phyloP scores from a whole-genome alignment of 2,797 vertebrate genomes.

The Tragopan temminckii region DNA sequence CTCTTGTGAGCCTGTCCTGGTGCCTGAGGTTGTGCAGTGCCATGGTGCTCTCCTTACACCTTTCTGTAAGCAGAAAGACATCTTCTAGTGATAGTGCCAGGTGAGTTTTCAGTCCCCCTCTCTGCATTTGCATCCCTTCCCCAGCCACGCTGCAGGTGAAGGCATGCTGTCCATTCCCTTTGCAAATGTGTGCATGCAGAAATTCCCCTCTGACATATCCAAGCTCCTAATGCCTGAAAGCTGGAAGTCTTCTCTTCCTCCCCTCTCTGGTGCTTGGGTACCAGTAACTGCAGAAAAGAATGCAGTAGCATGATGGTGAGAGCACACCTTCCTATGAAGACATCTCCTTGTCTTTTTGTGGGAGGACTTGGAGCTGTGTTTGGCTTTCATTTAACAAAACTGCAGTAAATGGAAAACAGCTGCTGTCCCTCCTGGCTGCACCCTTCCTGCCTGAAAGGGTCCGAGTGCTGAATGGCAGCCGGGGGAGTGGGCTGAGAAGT shows the following conservation, averaged over 20 bases:
- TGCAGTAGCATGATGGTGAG: fast-evolving
- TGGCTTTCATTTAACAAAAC: not conserved
- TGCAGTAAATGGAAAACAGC: not conserved
- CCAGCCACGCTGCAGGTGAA: fast-evolving
- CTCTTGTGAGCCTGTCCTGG: not conserved
- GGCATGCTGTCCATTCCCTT: not conserved
- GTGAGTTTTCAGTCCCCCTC: not conserved
- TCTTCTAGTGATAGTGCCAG: not conserved
- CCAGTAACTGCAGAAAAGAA: not conserved
- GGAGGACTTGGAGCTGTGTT: not conserved
- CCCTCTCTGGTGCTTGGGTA: not conserved
- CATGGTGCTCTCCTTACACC: fast-evolving
- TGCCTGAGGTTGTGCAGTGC: not conserved
- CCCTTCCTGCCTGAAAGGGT: not conserved
- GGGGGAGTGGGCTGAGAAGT: not conserved
- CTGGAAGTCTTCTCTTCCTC: not conserved
- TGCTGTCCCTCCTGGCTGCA: not conserved
- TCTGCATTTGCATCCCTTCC: not conserved
- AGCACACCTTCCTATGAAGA: not conserved
- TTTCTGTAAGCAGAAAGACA: not conserved
- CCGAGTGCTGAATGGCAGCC: not conserved
- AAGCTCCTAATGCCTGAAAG: not conserved
- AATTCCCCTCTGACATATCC: not conserved
- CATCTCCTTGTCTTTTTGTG: not conserved
- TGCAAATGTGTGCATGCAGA: not conserved